Base-by-base conservation (phyloP, 2,113 vertebrate genomes). In the Callopanchax toddi region DNA sequence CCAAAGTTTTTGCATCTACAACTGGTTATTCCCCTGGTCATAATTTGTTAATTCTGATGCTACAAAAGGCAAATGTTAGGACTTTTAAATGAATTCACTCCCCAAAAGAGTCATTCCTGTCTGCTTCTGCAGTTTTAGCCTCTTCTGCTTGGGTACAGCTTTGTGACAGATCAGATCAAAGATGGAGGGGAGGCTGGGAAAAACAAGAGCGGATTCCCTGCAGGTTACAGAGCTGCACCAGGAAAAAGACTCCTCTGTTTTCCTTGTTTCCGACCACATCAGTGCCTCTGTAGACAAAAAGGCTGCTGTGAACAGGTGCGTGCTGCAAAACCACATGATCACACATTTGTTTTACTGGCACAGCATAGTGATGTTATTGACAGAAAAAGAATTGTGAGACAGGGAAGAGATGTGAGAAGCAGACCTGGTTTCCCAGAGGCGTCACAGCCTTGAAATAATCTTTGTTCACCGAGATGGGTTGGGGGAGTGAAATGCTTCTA, bases 81-180 rank as follows among this genome's bases (percentile, higher is more conserved):
- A 79, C 29, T 45, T 75, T 26, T 73, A 57, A 70, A 80, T 57
- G 48, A 67, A 85, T 59, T 29, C 26, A 63, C 20, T 72, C 48
- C 16, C 36, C 4, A 53, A 64, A 71, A 71, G 43, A 79, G 44
- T 44, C 6, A 11, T 46, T 49, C 36, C 42, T 15, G 7, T 15
- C 44, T 59, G 60, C 45, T 60, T 67, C n/a, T 18, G 40, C 20
- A 67, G 39, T 45, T 55, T 16, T 13, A 60, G 60, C 40, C 36
- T 67, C 44, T 16, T 48, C 13, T 36, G 26, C 52, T 22, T 46
- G 12, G 29, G n/a, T 62, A 25, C 42, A 54, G 59, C 61, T 82
- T 20, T 51, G 17, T 78, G 48, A 53, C 25, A 67, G 34, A 70
- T 23, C 36, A 74, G 57, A 85, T 64, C 61, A 78, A 71, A 73